Evolutionary conservation across 2,113 vertebrate species (phyloP).

Genomic region (Paralichthys olivaceus): DNA sequence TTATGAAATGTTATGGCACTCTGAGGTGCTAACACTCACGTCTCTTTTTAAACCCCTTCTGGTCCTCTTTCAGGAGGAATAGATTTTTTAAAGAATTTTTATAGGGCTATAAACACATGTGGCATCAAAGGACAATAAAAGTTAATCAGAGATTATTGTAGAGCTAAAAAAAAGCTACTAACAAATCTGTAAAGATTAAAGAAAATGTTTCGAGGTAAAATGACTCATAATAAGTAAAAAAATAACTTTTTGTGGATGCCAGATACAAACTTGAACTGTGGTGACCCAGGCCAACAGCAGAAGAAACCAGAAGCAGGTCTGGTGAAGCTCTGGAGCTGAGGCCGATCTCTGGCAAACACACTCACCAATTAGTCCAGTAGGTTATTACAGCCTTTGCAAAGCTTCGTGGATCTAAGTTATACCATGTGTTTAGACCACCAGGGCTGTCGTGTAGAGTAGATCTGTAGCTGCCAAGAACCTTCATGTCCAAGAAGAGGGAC

Average conservation of each 20-base stretch:
- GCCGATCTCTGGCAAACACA: constrained; percentile 36
- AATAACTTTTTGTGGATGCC: not conserved
- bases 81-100: not conserved
- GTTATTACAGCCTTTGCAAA: constrained; percentile 50
- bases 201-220: constrained; percentile 43
- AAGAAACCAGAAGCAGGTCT: constrained; percentile 4
- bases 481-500: too few relatives aligned
- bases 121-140: not conserved
- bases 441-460: not conserved
- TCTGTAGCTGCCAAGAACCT: not conserved
- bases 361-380: constrained; percentile 38
- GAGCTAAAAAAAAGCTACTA: not conserved
- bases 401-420: constrained; percentile 46
- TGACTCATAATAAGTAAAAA: constrained; percentile 32
- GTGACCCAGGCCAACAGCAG: constrained; percentile 11
- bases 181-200: constrained; percentile 26
- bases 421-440: constrained; percentile 7
- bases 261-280: constrained; percentile 16
- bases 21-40: not conserved
- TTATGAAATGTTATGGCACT: not conserved
- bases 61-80: not conserved
- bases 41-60: not conserved
- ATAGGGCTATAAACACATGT: constrained; percentile 1
- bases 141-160: not conserved
- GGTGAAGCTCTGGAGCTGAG: constrained; percentile 33